phyloP scores from a whole-genome alignment of 2,797 vertebrate species.

The Brotula barbata region DNA sequence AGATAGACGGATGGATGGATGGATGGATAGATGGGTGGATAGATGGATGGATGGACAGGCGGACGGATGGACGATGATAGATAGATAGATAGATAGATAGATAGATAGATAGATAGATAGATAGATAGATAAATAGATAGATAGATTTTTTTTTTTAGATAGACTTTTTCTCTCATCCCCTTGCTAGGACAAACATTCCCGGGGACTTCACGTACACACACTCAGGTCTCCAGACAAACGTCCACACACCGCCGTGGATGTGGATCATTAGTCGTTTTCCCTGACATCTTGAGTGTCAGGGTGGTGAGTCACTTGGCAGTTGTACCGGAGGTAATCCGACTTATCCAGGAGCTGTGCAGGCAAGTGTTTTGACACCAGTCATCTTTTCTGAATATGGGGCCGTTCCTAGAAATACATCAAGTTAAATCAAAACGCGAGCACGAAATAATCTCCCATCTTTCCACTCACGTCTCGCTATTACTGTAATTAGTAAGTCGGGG shows the following conservation, averaged over 20 bases:
- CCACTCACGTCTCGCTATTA: neutral
- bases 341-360: conserved; percentile 14
- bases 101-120: too few relatives aligned
- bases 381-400: neutral
- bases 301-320: conserved; percentile 47
- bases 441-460: neutral
- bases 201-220: neutral
- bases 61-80: too few relatives aligned
- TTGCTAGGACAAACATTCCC: neutral
- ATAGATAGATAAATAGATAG: too few relatives aligned
- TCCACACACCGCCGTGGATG: conserved; percentile 19
- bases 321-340: conserved; percentile 22
- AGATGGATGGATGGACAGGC: too few relatives aligned
- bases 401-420: neutral
- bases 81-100: too few relatives aligned
- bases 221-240: neutral
- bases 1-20: too few relatives aligned
- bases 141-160: too few relatives aligned
- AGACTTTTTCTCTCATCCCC: too few relatives aligned
- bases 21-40: too few relatives aligned
- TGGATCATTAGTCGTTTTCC: conserved; percentile 42
- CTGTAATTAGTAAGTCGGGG: neutral
- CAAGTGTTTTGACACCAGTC: conserved; percentile 22
- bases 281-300: conserved; percentile 41
- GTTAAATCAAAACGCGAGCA: neutral